phyloP scores from a whole-genome alignment of 2,113 vertebrate species.

The Chunga burmeisteri region DNA sequence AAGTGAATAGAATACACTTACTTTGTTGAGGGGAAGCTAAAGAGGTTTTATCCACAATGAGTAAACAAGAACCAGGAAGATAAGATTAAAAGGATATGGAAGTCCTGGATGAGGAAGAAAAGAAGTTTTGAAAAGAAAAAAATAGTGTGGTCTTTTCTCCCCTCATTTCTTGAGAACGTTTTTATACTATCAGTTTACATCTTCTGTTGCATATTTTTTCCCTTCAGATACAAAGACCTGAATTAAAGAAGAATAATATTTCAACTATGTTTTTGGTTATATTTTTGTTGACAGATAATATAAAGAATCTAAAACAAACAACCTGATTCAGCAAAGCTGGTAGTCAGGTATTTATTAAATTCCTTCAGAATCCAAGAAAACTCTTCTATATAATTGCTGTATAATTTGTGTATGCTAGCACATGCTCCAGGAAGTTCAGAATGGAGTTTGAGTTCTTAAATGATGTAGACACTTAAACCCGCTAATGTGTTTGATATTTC shows the following conservation, averaged over 20 bases:
- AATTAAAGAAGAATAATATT: background rate
- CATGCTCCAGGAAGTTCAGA: background rate
- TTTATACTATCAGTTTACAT: background rate
- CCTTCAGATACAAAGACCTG: background rate
- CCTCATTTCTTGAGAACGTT: background rate
- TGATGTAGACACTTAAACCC: background rate
- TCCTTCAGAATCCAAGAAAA: background rate
- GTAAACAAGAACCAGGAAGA: background rate
- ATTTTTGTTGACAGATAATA: background rate
- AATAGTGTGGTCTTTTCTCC: accelerated
- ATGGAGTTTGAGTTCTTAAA: background rate
- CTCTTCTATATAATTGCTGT: background rate
- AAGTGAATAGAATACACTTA: background rate
- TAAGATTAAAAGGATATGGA: background rate
- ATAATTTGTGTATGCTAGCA: background rate
- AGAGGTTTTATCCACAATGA: background rate
- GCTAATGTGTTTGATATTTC: background rate
- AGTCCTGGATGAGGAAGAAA: background rate
- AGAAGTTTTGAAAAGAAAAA: background rate
- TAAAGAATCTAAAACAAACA: background rate
- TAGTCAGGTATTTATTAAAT: background rate
- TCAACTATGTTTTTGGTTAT: background rate
- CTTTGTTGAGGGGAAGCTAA: background rate
- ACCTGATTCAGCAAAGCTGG: background rate
- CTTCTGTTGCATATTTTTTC: background rate